phyloP scores from a whole-genome alignment of 2,797 vertebrate genomes.

The Siniperca undulata region DNA sequence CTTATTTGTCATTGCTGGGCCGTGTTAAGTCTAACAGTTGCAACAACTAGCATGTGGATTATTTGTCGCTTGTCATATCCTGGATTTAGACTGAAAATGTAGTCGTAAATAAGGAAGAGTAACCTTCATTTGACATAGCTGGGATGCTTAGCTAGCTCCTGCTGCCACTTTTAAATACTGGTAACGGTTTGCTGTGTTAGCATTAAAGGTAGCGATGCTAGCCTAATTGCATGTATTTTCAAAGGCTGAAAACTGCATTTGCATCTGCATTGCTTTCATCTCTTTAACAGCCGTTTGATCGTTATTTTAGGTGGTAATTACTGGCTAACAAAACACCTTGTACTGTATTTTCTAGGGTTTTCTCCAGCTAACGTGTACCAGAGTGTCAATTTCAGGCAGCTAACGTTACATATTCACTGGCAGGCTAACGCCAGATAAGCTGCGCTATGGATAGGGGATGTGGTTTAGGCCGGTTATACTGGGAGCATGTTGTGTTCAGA shows the following conservation, averaged over 20 bases:
- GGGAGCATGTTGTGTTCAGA: background rate
- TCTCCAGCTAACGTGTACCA: constrained; percentile 12
- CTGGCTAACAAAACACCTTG: background rate
- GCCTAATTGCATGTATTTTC: background rate
- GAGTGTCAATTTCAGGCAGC: constrained; percentile 12
- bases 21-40: background rate
- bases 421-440: constrained; percentile 40
- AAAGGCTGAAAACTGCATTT: background rate
- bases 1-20: background rate
- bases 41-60: background rate
- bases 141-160: constrained; percentile 78
- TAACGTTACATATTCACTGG: constrained; percentile 3
- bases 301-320: background rate
- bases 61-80: background rate
- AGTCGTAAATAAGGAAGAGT: constrained; percentile 69
- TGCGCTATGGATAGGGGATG: background rate
- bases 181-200: constrained; percentile 49
- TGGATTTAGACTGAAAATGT: constrained; percentile 19
- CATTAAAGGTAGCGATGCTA: constrained; percentile 25
- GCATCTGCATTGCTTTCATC: background rate
- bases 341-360: background rate
- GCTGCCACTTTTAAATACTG: constrained; percentile 36
- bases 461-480: constrained; percentile 19
- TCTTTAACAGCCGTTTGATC: background rate
- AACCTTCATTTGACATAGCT: constrained; percentile 89